Base-by-base conservation (phyloP, 1,140 invertebrate species). In the Temnothorax nylanderi region DNA sequence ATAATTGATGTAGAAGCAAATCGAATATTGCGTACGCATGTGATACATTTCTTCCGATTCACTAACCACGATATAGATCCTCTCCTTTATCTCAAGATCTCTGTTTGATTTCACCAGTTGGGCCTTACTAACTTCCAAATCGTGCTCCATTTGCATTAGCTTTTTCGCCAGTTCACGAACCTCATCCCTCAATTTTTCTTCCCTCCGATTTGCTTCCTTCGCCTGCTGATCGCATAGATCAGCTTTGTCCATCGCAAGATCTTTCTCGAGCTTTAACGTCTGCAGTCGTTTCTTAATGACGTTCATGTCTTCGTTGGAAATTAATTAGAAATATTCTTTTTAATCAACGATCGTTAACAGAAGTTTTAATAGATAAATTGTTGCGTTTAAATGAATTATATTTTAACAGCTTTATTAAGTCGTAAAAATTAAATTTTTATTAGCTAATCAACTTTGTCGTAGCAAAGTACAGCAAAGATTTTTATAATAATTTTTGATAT, bases 211-310 rank as follows among this genome's bases (percentile, higher is more conserved):
- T 58, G 96, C 97, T 87, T 97, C 97, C 90, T 96, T 96, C 6
- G 97, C 95, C 93, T 97, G 97, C 86, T 97, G 96, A 92, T 98
- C 97, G 74, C 97, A 96, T 91, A 96, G 95, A 91, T 98, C 97
- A 8, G 97, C 97, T 89, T 96, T 96, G 92, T 98, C 97, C 91
- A 97, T 96, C 80, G 97, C 97, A 91, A 97, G 96, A 93, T 98
- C 97, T 95, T 97, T 98, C 94, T 98, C 97, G 93, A 97, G 95
- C 95, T 97, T 98, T 96, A 98, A 96, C 81, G 96, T 96, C 94
- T 97, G 97, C 96, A 98, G 97, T 95, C 97, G 97, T 96, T 98
- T 98, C 96, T 98, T 98, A 95, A 98, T 98, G 89, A 97, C 97
- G 94, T 98, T 97, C 97, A 98, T 98, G 78, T 91, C 49, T 69